phyloP scores from a whole-genome alignment of 2,888 invertebrate species.

The Oscheius sp. region DNA sequence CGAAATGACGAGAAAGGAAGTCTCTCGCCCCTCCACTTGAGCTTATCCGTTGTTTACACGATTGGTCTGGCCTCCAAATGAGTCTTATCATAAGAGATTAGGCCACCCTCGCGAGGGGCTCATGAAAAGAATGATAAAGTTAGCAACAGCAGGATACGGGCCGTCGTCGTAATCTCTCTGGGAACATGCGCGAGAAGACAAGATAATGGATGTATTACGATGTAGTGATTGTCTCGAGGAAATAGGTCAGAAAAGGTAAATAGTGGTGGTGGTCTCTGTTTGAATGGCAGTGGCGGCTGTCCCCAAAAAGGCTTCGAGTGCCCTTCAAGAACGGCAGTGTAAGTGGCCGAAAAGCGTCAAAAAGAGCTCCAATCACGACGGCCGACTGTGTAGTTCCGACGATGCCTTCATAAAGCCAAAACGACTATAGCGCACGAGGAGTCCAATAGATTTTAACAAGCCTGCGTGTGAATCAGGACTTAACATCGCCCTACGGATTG shows the following conservation, averaged over 20 bases:
- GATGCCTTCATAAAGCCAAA: no score
- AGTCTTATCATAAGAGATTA: conserved; percentile 21
- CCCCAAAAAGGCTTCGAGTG: conserved; percentile 16
- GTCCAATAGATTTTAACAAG: no score
- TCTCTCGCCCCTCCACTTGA: no score
- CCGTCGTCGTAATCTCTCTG: not conserved
- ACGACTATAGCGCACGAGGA: no score
- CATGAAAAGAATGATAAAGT: no score
- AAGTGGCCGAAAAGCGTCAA: not conserved
- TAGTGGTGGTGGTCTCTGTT: conserved; percentile 1
- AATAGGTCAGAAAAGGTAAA: not conserved
- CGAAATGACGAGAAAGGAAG: not conserved
- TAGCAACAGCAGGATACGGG: no score
- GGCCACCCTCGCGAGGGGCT: conserved; percentile 10
- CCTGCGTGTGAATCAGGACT: no score
- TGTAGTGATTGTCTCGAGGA: not conserved
- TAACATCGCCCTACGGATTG: no score
- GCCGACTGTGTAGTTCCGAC: no score
- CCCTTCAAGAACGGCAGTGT: conserved; percentile 6
- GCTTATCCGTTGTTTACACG: conserved; percentile 8
- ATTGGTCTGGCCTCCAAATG: not conserved
- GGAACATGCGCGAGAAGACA: not conserved
- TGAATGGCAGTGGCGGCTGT: conserved; percentile 22
- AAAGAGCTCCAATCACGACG: not conserved
- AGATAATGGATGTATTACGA: not conserved